Base-by-base conservation (phyloP, 37 sponge, comb jelly and placozoan genomes). In the Amphimedon queenslandica region DNA sequence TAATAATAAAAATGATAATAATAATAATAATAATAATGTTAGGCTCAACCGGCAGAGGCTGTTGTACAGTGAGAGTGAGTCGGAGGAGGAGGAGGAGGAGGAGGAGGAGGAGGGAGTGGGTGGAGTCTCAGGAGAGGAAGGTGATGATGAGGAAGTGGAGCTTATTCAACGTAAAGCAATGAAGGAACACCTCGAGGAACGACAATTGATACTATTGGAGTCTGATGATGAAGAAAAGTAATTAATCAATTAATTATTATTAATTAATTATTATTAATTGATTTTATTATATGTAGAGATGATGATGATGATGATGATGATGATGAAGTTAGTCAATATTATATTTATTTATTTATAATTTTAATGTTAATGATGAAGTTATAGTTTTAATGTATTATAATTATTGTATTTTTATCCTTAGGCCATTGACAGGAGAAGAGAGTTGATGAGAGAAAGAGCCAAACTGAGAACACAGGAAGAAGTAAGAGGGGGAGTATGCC, bases 381-480 rank as follows among this genome's bases (percentile, higher is more conserved):
- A n/a, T n/a, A n/a, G n/a, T n/a, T n/a, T n/a, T n/a, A n/a, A n/a
- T n/a, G n/a, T n/a, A n/a, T 40, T 75, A 80, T 66, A 88, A 92
- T 31, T 84, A 18, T 47, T 8, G 13, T 47, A 47, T 47, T 18
- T 47, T 18, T 47, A 47, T 47, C 13, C 8, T 47, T 47, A 82
- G 34, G 86, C 55, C 41, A 77, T 84, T 1, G 91, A 90, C 56
- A 34, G 69, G n/a, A 53, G 79, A 25, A 69, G 86, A 42, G 76
- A 73, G 42, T 25, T 82, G 27, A 77, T 87, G 84, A 70, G 58
- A 66, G 83, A 87, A 21, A 70, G 69, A 34, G 88, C 88, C 0
- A 56, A n/a, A 60, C 21, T 6, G 21, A 11, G 61, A 60, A n/a
- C 27, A 60, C 24, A 41, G 40, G 32, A 40, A 25, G 68, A 66